Base-by-base conservation (phyloP, 1,140 invertebrate species). In the Ooceraea biroi region DNA sequence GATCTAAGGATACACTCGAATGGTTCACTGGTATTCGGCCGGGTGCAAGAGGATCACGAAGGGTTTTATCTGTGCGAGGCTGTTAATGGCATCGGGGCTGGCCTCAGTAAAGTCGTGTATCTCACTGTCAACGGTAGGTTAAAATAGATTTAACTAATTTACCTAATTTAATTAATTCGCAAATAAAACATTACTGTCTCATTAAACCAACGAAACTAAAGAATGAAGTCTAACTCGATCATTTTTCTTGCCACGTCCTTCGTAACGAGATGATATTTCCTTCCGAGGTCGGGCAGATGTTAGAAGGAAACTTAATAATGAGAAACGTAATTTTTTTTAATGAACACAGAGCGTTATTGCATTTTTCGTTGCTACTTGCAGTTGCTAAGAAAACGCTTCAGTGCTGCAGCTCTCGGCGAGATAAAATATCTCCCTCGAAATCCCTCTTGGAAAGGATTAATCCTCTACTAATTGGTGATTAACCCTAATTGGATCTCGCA, bases 1-100 rank as follows among this genome's bases (percentile, higher is more conserved):
- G 93, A 94, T 36, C 83, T 97, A 0, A 96, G 96, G 85, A 96
- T 98, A 80, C 96, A 97, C 90, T 95, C 96, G 77, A 98, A 98
- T 91, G 97, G 97, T 2, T 97, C 97, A 1, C 95, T 98, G 22
- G 95, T 96, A 61, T 98, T 98, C 90, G 96, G 96, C 80, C 96
- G 97, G 89, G 96, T 98, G 52, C 96, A 96, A 85, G 98, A 98
- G 92, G 96, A 97, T 83, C 97, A 97, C 91, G 97, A 98, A 92
- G 98, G 98, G 1, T 97, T 97, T 91, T 99, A 99, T 92, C 94
- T 99, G 11, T 99, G 98, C 94, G 98, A 99, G 90, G 98, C 98
- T 0, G 96, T 97, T 87, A 99, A 99, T 91, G 97, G 97, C 66
- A 98, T 99, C 84, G 98, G 98, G 3, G 96, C 97, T 27, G 97